Percentiles rank a stretch among this genome's conserved stretches.
These are phyloP conservation scores for Dermatemys mawii DNA, from an alignment of 2,113 vertebrate genomes.

Conservation along the genomic window DNA sequence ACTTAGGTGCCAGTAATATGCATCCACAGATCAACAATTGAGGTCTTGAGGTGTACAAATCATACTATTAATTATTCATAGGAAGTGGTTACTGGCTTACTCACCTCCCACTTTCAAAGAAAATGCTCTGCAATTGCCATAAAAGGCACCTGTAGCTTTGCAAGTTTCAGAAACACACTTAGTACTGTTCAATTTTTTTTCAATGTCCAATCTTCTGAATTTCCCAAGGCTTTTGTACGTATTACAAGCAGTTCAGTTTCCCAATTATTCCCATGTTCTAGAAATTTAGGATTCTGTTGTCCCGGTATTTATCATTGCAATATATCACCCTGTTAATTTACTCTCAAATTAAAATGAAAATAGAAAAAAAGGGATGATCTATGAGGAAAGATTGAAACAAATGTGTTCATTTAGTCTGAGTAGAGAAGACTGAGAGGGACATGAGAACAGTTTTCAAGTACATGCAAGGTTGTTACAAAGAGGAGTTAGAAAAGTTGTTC, in stretches of 20 bases:
- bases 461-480: neutral
- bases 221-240: neutral
- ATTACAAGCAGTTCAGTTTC: neutral
- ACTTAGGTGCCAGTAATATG: neutral
- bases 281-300: neutral
- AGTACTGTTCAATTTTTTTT: neutral
- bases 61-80: neutral
- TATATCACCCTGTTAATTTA: neutral
- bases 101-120: neutral
- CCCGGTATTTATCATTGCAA: neutral
- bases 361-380: neutral
- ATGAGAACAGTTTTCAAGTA: neutral
- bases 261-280: neutral
- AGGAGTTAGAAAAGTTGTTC: neutral
- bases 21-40: slow-evolving; percentile 16
- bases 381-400: neutral
- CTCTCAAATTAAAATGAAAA: neutral
- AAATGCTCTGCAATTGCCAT: slow-evolving; percentile 30
- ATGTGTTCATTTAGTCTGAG: neutral
- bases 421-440: neutral
- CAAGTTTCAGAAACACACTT: neutral
- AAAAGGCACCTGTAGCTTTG: slow-evolving; percentile 37
- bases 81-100: slow-evolving; percentile 26
- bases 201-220: neutral
- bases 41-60: neutral